phyloP scores from a whole-genome alignment of 2,888 invertebrate genomes.

The Acronicta psi region DNA sequence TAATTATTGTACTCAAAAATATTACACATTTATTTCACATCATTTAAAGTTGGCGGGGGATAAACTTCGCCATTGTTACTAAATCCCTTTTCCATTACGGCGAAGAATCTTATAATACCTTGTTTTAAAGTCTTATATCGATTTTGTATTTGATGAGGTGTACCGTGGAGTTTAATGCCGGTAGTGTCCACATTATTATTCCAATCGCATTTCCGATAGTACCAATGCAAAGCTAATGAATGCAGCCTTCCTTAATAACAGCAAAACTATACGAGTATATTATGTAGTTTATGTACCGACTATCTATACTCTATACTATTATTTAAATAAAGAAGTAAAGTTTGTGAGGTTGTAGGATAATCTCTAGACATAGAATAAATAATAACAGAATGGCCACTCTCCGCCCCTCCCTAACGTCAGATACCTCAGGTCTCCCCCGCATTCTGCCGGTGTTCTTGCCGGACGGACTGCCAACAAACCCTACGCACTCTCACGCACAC shows the following conservation, averaged over 20 bases:
- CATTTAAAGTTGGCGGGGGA: slow-evolving; percentile 11
- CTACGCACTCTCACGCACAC: too few species aligned
- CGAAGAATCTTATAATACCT: slow-evolving; percentile 2
- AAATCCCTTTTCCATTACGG: slow-evolving; percentile 4
- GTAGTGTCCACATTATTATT: slow-evolving; percentile 40
- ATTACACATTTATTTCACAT: not conserved
- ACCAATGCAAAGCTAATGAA: slow-evolving; percentile 27
- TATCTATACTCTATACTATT: too few species aligned
- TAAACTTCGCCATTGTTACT: slow-evolving; percentile 13
- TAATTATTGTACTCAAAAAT: too few species aligned
- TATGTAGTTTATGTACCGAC: too few species aligned
- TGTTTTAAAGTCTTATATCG: slow-evolving; percentile 1
- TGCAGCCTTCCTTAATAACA: slow-evolving; percentile 1
- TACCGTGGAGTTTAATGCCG: slow-evolving; percentile 5
- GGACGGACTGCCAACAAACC: too few species aligned
- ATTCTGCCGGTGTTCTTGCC: too few species aligned
- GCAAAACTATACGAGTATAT: not conserved
- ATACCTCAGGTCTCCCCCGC: too few species aligned
- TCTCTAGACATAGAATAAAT: too few species aligned
- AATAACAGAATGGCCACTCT: too few species aligned
- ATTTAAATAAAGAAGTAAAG: too few species aligned
- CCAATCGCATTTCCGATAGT: slow-evolving; percentile 28
- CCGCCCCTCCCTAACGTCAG: too few species aligned
- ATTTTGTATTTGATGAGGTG: slow-evolving; percentile 15
- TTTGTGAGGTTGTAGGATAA: too few species aligned